phyloP scores from a whole-genome alignment of 2,797 vertebrate species.

The Molossus alvarezi region DNA sequence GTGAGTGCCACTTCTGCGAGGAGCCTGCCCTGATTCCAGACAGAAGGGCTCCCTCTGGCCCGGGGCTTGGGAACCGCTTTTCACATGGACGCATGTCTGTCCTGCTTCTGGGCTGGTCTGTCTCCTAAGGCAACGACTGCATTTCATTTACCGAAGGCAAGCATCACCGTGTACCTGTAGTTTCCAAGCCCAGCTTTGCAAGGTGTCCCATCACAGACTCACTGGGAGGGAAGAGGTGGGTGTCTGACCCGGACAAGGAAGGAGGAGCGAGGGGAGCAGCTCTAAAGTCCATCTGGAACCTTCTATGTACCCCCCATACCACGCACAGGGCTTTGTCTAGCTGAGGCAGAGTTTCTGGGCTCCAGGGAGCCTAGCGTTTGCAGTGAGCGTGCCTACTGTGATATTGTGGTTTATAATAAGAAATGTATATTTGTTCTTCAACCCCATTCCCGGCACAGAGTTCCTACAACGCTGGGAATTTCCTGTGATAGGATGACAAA shows the following conservation, averaged over 20 bases:
- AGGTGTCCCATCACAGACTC: not conserved
- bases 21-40: slow-evolving; percentile 11
- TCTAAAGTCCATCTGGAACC: slow-evolving; percentile 33
- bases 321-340: not conserved
- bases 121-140: not conserved
- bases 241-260: slow-evolving; percentile 42
- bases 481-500: not conserved
- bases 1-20: not conserved
- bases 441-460: not conserved
- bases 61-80: not conserved
- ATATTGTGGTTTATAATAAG: not conserved
- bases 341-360: slow-evolving; percentile 17
- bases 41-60: not conserved
- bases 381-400: not conserved
- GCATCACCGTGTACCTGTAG: not conserved
- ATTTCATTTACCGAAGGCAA: slow-evolving; percentile 54
- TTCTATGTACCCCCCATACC: not conserved
- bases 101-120: not conserved
- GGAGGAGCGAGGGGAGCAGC: not conserved
- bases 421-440: not conserved
- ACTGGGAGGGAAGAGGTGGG: not conserved
- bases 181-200: not conserved
- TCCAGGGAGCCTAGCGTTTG: not conserved
- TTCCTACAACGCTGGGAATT: not conserved
- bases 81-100: not conserved